These are phyloP conservation scores for Aplodontia rufa DNA, from an alignment of 2,113 vertebrate species.

Conservation along the genomic window DNA sequence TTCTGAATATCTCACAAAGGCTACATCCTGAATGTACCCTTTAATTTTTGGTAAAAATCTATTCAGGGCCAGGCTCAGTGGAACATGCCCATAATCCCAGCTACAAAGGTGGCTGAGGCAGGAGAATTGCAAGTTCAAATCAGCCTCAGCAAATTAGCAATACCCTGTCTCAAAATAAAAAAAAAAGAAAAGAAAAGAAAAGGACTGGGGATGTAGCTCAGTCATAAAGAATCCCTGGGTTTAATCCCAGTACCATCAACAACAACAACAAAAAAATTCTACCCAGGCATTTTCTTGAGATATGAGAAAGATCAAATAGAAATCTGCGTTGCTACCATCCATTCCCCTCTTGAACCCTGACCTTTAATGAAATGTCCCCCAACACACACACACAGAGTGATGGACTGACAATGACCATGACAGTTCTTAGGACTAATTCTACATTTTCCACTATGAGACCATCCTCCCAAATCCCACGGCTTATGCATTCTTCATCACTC, in stretches of 20 bases:
- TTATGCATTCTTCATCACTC: not conserved
- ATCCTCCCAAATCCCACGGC: not conserved
- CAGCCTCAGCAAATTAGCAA: too few relatives aligned
- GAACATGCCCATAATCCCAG: too few relatives aligned
- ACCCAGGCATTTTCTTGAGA: not conserved
- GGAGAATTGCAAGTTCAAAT: too few relatives aligned
- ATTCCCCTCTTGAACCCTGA: not conserved
- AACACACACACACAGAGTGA: not conserved
- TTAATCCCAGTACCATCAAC: too few relatives aligned
- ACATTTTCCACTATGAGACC: not conserved
- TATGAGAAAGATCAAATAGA: not conserved
- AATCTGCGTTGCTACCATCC: not conserved
- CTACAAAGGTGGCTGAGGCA: too few relatives aligned
- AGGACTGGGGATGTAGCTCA: too few relatives aligned
- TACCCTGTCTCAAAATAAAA: too few relatives aligned
- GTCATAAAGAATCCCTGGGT: too few relatives aligned
- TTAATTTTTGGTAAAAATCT: not conserved
- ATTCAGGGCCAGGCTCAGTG: not conserved
- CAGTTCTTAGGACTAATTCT: not conserved
- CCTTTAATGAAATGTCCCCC: not conserved
- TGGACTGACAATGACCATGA: not conserved
- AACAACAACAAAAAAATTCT: not conserved
- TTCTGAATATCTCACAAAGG: not conserved
- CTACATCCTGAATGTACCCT: not conserved
- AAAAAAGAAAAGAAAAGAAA: too few relatives aligned